Evolutionary conservation across 2,113 vertebrate genomes (phyloP).

Genomic region (Typhlomys cinereus): DNA sequence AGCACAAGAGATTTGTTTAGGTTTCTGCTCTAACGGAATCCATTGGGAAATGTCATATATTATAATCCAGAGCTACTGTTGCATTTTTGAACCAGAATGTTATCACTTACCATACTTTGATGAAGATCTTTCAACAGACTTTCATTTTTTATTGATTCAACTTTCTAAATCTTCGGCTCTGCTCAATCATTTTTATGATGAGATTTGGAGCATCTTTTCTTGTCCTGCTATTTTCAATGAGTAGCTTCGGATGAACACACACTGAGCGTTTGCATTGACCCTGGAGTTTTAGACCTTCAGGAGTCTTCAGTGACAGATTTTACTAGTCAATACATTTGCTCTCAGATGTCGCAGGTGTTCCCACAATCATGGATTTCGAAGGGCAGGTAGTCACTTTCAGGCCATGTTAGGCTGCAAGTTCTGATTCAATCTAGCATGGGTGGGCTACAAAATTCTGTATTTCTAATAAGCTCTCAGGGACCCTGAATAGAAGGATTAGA

Average conservation of each 20-base stretch:
- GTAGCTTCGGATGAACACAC: not conserved
- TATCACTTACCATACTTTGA: not conserved
- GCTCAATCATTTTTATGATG: not conserved
- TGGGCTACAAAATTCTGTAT: not conserved
- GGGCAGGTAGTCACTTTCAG: not conserved
- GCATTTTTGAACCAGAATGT: not conserved
- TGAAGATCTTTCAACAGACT: conserved; percentile 1
- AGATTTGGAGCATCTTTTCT: conserved; percentile 7
- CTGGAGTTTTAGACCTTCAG: not conserved
- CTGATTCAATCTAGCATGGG: not conserved
- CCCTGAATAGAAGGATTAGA: not conserved
- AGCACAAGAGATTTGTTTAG: conserved; percentile 54
- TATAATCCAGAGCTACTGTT: not conserved
- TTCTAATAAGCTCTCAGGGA: not conserved
- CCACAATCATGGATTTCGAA: not conserved
- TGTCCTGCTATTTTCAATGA: not conserved
- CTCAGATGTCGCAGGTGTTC: not conserved
- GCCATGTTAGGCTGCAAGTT: not conserved
- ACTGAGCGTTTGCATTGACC: not conserved
- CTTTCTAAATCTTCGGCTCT: not conserved
- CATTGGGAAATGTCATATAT: conserved; percentile 18
- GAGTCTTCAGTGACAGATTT: not conserved
- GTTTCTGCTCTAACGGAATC: conserved; percentile 8
- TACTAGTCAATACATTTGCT: not conserved
- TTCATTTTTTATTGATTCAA: conserved; percentile 33